Conservation (phyloP, 2,888 invertebrate species). For the Listrodromus nycthemerus region DNA sequence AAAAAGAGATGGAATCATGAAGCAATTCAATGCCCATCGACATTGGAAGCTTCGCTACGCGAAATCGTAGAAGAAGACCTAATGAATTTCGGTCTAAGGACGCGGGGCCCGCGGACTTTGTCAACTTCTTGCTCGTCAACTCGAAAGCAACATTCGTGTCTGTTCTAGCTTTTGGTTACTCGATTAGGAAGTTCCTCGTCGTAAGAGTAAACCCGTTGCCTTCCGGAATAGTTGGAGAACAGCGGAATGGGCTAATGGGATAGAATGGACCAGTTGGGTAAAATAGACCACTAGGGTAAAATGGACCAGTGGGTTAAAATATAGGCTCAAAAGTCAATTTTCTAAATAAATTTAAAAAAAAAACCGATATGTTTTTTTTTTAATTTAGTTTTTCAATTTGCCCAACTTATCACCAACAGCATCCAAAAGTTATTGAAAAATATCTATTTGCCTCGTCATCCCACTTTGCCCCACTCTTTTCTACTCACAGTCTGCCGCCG, state of each 20-base stretch:
- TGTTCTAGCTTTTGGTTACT: slow-evolving; percentile 9
- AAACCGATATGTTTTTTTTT: no score
- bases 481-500: background rate
- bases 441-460: no score
- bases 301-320: no score
- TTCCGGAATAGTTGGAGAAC: slow-evolving; percentile 29
- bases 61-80: background rate
- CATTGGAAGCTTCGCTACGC: background rate
- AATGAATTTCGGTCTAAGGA: background rate
- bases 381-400: no score
- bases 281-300: no score
- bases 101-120: background rate
- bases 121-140: background rate
- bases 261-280: no score
- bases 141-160: background rate
- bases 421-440: no score
- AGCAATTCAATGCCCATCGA: background rate
- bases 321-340: no score
- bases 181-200: background rate
- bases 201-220: background rate
- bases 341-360: no score
- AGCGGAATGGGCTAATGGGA: no score
- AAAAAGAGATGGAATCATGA: background rate
- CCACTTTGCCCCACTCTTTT: no score
- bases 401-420: no score